Evolutionary conservation across 2,797 vertebrate species (phyloP).

Genomic region (Eurystomus glaucurus): DNA sequence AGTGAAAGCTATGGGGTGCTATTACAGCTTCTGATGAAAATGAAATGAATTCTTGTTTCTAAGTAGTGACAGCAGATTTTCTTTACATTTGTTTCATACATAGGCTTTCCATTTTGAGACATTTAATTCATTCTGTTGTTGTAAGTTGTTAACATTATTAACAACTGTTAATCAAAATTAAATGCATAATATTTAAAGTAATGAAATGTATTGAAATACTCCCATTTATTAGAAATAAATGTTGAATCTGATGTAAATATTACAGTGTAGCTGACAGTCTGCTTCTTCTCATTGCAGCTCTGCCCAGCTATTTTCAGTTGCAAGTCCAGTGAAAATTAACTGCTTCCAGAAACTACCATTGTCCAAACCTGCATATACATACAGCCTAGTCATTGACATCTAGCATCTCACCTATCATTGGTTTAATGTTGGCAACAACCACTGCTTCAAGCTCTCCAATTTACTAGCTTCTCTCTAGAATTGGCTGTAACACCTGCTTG

Average conservation of each 20-base stretch:
- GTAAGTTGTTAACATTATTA: background rate
- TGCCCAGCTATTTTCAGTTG: background rate
- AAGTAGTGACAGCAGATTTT: background rate
- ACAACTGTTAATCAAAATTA: background rate
- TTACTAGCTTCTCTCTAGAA: background rate
- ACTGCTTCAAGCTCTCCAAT: background rate
- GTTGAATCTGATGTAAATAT: background rate
- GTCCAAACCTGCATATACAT: background rate
- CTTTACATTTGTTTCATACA: background rate
- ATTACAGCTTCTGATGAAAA: background rate
- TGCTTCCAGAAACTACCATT: background rate
- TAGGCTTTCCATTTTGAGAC: background rate
- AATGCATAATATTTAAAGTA: background rate
- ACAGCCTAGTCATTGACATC: background rate
- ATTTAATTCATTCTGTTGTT: background rate
- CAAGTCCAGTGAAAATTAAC: background rate
- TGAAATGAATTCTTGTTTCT: background rate
- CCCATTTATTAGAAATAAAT: background rate
- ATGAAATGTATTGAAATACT: background rate
- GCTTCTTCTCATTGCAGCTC: background rate
- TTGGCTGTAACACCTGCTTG: background rate
- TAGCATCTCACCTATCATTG: background rate
- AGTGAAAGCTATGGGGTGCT: background rate
- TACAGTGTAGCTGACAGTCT: background rate
- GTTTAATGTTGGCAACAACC: background rate